Conservation (phyloP, 2,797 vertebrate species). For the Xenopus petersii region DNA sequence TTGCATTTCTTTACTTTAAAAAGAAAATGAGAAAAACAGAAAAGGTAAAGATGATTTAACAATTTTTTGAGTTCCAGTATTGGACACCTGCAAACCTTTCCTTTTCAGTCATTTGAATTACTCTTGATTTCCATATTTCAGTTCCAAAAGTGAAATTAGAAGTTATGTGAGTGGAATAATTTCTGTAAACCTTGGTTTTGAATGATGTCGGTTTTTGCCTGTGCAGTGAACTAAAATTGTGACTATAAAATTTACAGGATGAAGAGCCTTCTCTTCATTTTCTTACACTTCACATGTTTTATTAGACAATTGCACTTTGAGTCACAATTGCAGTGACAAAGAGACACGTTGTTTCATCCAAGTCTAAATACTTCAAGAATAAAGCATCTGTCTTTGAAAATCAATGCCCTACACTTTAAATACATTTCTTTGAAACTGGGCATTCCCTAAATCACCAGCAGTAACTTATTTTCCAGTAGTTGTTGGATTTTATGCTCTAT, state of each 20-base stretch:
- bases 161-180: neutral
- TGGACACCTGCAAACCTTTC: no score
- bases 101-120: no score
- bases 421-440: conserved; percentile 11
- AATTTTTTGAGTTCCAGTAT: no score
- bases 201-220: neutral
- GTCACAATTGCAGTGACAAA: conserved; percentile 41
- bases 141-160: no score
- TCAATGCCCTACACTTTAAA: conserved; percentile 34
- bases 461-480: conserved; percentile 29
- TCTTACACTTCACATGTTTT: conserved; percentile 41
- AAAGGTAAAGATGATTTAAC: no score
- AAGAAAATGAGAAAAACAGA: no score
- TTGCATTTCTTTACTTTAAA: no score
- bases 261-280: conserved; percentile 32
- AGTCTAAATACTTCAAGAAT: conserved; percentile 44
- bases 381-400: conserved; percentile 34
- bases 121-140: no score
- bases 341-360: conserved; percentile 28
- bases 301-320: conserved; percentile 41
- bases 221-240: conserved; percentile 26
- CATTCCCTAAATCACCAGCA: conserved; percentile 32
- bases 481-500: conserved; percentile 24
- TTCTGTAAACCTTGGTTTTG: neutral
- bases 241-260: conserved; percentile 27